phyloP scores from a whole-genome alignment of 2,888 invertebrate species.

The Dryadula phaetusa region DNA sequence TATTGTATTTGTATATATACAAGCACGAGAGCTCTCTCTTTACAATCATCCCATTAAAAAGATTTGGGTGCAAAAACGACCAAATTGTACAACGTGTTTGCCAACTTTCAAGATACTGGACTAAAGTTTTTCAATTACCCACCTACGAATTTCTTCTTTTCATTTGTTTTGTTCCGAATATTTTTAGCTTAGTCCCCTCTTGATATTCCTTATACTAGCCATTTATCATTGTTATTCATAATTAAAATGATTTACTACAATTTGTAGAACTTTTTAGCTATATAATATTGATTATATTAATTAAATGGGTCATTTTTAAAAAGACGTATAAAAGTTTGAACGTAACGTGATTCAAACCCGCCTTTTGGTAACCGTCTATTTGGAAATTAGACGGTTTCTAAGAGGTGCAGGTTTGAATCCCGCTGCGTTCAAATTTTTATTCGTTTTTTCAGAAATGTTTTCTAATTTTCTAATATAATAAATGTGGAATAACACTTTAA shows the following conservation, averaged over 20 bases:
- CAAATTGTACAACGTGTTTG: constrained; percentile 29
- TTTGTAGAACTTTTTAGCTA: not conserved
- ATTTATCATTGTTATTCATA: constrained; percentile 13
- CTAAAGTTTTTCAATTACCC: constrained; percentile 33
- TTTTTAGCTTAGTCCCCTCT: constrained; percentile 14
- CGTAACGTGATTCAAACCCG: too few species aligned
- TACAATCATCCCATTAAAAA: constrained; percentile 21
- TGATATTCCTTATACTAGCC: constrained; percentile 11
- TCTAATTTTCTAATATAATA: too few species aligned
- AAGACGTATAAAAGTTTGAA: too few species aligned
- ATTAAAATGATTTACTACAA: constrained; percentile 2
- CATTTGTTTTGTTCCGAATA: constrained; percentile 30
- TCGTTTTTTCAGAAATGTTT: too few species aligned
- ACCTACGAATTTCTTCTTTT: constrained; percentile 26
- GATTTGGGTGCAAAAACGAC: constrained; percentile 18
- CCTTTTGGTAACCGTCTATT: too few species aligned
- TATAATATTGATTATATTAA: too few species aligned
- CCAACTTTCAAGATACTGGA: constrained; percentile 27
- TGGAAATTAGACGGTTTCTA: too few species aligned
- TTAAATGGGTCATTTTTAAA: too few species aligned
- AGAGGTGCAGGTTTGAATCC: too few species aligned
- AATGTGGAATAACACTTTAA: too few species aligned
- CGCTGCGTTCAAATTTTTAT: too few species aligned
- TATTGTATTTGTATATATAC: not conserved
- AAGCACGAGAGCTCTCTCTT: not conserved